Evolutionary conservation across 2,888 invertebrate species (phyloP).

Genomic region (Unio delphinus): DNA sequence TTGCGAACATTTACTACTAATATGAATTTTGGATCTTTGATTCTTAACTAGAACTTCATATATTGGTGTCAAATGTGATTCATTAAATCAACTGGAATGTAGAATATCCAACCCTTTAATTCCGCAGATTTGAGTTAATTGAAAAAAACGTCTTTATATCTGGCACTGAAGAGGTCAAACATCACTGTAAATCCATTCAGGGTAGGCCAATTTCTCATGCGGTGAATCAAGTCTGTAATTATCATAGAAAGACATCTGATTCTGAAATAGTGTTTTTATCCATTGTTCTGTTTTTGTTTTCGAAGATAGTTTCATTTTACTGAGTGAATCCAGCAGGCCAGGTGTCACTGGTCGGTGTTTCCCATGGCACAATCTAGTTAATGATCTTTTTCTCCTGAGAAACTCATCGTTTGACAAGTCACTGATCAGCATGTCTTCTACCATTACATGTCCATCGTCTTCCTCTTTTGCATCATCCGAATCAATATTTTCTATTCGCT

Average conservation of each 20-base stretch:
- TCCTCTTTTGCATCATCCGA: slow-evolving; percentile 8
- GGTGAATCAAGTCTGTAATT: slow-evolving; percentile 21
- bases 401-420: slow-evolving; percentile 22
- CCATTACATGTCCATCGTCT: slow-evolving; percentile 11
- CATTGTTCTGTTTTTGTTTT: slow-evolving; percentile 43
- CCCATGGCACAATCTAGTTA: slow-evolving; percentile 20
- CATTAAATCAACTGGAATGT: too few relatives aligned
- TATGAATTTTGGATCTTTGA: too few relatives aligned
- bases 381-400: slow-evolving; percentile 17
- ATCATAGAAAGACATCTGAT: slow-evolving; percentile 17
- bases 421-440: too few relatives aligned
- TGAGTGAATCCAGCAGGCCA: slow-evolving; percentile 39
- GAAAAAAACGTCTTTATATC: too few relatives aligned
- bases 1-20: too few relatives aligned
- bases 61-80: too few relatives aligned
- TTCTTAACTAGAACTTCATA: too few relatives aligned
- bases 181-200: slow-evolving; percentile 33
- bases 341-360: slow-evolving; percentile 41
- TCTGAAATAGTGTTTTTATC: slow-evolving; percentile 24
- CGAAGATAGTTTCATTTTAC: slow-evolving; percentile 31
- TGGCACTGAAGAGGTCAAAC: too few relatives aligned
- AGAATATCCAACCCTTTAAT: too few relatives aligned
- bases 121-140: too few relatives aligned
- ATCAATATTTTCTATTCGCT: neutral
- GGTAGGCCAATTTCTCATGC: slow-evolving; percentile 14